phyloP scores from a whole-genome alignment of 1,140 invertebrate species.

The Drosophila virilis region DNA sequence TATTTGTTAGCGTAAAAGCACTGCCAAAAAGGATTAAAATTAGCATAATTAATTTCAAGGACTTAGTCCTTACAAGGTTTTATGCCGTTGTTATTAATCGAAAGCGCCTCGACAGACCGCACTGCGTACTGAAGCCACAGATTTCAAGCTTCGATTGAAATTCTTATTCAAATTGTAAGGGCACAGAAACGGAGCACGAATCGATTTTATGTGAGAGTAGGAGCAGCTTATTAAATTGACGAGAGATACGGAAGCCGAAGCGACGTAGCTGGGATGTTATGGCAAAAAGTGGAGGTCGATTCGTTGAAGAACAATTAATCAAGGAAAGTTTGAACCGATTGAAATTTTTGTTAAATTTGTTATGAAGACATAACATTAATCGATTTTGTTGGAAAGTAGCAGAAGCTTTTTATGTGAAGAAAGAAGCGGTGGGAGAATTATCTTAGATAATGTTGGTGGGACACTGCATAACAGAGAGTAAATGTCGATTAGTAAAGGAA shows the following conservation, averaged over 20 bases:
- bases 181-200: not conserved
- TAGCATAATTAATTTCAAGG: slow-evolving; percentile 70
- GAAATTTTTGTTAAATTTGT: not conserved
- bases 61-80: slow-evolving; percentile 34
- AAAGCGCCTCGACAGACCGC: slow-evolving; percentile 23
- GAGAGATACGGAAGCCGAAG: not conserved
- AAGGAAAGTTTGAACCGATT: not conserved
- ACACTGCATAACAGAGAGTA: too few species aligned
- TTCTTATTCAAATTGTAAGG: not conserved
- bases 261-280: not conserved
- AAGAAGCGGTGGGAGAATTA: not conserved
- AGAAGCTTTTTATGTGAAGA: not conserved
- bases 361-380: too few species aligned
- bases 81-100: slow-evolving; percentile 59
- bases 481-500: too few species aligned
- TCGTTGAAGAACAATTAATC: too few species aligned
- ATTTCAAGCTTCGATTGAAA: slow-evolving; percentile 29
- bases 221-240: not conserved
- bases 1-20: slow-evolving; percentile 59
- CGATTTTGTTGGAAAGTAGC: too few species aligned
- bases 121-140: slow-evolving; percentile 11
- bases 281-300: not conserved
- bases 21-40: slow-evolving; percentile 68
- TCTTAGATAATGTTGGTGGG: not conserved
- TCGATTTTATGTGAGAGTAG: slow-evolving; percentile 3